A percentile compares a stretch with the other conserved stretches of the same genome.
Evolutionary conservation across 92 coral and sea anemone species (phyloP).

Genomic region (Epizoanthus stellaris): DNA sequence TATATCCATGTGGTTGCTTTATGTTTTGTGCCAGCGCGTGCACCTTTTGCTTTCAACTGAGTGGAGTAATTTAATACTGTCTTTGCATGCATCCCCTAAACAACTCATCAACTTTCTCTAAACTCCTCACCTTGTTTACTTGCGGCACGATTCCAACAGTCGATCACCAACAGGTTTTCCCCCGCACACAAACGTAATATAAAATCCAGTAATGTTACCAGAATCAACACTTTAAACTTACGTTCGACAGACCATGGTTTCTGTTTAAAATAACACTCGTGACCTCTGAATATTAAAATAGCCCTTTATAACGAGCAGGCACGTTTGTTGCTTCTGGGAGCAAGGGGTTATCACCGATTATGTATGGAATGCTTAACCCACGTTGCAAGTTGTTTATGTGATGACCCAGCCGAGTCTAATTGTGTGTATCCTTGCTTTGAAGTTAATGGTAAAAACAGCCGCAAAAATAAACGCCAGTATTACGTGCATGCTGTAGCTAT

Average conservation of each 20-base stretch:
- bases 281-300: conserved; percentile 11
- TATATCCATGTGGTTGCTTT: too few species aligned
- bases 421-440: neutral
- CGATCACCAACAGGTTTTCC: neutral
- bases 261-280: conserved; percentile 18
- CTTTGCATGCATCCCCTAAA: too few species aligned
- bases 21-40: too few species aligned
- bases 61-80: too few species aligned
- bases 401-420: neutral
- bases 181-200: neutral
- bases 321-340: neutral
- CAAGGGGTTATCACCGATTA: conserved; percentile 2
- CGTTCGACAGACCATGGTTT: neutral
- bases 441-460: neutral
- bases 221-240: neutral
- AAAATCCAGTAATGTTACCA: neutral
- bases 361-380: neutral
- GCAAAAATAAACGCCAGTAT: neutral
- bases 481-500: neutral
- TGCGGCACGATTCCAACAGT: neutral
- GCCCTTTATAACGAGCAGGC: neutral
- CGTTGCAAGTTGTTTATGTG: neutral
- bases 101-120: neutral
- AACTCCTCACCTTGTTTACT: neutral
- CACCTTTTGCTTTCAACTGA: too few species aligned